These are phyloP conservation scores for Larimichthys crocea DNA, from an alignment of 2,113 vertebrate genomes.

Conservation along the genomic window DNA sequence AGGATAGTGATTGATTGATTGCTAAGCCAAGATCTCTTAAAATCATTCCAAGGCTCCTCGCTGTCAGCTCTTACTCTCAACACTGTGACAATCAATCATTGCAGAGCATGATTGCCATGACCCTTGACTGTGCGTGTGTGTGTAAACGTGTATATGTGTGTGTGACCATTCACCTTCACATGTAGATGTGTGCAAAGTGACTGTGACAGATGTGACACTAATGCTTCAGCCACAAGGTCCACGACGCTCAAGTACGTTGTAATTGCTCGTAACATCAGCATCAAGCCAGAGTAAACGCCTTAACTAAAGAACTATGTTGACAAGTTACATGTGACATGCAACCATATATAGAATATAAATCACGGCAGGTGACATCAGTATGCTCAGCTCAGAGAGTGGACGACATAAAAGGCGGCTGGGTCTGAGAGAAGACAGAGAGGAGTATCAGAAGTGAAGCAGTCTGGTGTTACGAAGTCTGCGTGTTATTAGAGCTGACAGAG, in stretches of 20 bases:
- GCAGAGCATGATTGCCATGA: conserved; percentile 44
- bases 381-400: conserved; percentile 13
- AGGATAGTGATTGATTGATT: conserved; percentile 51
- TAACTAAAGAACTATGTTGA: not conserved
- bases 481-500: conserved; percentile 63
- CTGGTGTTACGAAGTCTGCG: conserved; percentile 49
- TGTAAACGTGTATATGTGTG: not conserved
- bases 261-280: conserved; percentile 53
- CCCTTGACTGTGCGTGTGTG: conserved; percentile 41
- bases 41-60: conserved; percentile 47
- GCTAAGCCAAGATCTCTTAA: conserved; percentile 20
- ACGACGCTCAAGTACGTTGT: conserved; percentile 38
- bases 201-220: conserved; percentile 59
- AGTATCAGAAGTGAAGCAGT: conserved; percentile 55
- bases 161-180: conserved; percentile 36
- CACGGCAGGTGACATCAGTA: conserved; percentile 19
- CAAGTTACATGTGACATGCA: not conserved
- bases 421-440: conserved; percentile 21
- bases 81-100: conserved; percentile 59
- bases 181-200: conserved; percentile 16
- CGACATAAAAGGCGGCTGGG: conserved; percentile 18
- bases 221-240: conserved; percentile 51
- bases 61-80: conserved; percentile 40
- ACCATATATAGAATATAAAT: not conserved
- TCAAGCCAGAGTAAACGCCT: not conserved